phyloP scores from a whole-genome alignment of 35 echinoderm and acorn worm species.

The Stichopus chloronotus region DNA sequence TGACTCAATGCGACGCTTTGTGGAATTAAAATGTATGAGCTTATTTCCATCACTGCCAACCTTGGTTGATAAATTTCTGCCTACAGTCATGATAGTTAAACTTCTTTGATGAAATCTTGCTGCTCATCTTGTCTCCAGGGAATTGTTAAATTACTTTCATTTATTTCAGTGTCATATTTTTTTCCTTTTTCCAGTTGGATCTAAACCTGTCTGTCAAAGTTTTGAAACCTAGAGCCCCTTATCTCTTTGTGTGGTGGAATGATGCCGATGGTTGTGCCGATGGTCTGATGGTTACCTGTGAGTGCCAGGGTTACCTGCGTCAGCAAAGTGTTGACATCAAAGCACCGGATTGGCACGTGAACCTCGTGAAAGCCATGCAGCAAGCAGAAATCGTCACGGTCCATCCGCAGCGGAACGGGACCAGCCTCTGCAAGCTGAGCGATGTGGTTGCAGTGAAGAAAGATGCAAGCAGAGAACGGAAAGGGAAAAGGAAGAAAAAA shows the following conservation, averaged over 20 bases:
- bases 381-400: not conserved
- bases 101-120: too few relatives aligned
- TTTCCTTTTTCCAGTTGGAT: constrained; percentile 19
- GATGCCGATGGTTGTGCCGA: not conserved
- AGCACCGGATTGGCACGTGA: not conserved
- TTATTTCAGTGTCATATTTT: not conserved
- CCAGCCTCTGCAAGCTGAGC: not conserved
- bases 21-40: too few relatives aligned
- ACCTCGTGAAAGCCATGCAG: not conserved
- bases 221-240: not conserved
- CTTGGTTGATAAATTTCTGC: too few relatives aligned
- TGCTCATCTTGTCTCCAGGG: too few relatives aligned
- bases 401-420: not conserved
- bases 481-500: not conserved
- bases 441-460: not conserved
- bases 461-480: not conserved
- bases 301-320: not conserved
- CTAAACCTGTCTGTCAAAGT: constrained; percentile 19
- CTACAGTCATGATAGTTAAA: too few relatives aligned
- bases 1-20: too few relatives aligned
- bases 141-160: not conserved
- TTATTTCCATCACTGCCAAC: too few relatives aligned
- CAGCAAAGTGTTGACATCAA: not conserved
- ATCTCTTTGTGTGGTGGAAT: constrained; percentile 26
- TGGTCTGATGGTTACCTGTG: constrained; percentile 18